phyloP scores from a whole-genome alignment of 2,113 vertebrate genomes.

The Octodon degus region DNA sequence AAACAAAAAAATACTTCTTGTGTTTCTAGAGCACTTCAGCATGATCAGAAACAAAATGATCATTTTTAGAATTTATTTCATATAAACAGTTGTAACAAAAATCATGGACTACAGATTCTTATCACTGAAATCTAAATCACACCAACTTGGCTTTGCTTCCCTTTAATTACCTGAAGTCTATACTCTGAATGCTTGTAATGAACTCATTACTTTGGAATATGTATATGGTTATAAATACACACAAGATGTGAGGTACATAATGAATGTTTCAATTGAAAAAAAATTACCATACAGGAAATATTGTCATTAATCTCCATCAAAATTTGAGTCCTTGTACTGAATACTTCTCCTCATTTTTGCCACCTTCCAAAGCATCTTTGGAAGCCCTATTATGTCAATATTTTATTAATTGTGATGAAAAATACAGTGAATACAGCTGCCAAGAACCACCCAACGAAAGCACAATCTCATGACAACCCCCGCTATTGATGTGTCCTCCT shows the following conservation, averaged over 20 bases:
- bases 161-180: neutral
- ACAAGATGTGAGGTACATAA: neutral
- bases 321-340: too few relatives aligned
- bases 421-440: neutral
- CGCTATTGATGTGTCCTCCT: neutral
- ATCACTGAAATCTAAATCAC: neutral
- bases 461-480: neutral
- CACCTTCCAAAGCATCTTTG: neutral
- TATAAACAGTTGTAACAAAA: neutral
- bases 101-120: neutral
- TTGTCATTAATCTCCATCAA: too few relatives aligned
- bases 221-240: neutral
- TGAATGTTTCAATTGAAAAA: too few relatives aligned
- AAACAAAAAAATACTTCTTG: neutral
- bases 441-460: neutral
- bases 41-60: neutral
- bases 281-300: too few relatives aligned
- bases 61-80: conserved; percentile 10
- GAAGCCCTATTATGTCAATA: neutral
- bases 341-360: too few relatives aligned
- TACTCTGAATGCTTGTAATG: neutral
- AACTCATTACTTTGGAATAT: neutral
- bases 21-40: neutral
- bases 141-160: neutral
- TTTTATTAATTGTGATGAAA: neutral